phyloP scores from a whole-genome alignment of 2,797 vertebrate species.

The Otolemur crassicaudatus region DNA sequence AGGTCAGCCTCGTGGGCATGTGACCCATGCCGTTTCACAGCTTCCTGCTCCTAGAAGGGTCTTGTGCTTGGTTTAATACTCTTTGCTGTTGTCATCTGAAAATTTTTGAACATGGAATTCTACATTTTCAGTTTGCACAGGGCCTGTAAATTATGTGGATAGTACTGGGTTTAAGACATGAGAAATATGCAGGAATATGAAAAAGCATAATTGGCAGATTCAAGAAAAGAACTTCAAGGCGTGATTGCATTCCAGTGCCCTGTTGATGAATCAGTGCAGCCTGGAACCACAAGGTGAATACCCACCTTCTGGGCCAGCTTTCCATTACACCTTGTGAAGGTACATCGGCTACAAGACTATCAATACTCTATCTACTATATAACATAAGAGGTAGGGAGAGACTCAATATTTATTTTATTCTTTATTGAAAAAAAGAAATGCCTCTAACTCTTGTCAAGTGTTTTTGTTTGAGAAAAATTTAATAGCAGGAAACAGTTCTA shows the following conservation, averaged over 20 bases:
- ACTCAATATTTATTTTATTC: too few relatives aligned
- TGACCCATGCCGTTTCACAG: not conserved
- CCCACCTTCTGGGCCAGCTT: too few relatives aligned
- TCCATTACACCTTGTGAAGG: too few relatives aligned
- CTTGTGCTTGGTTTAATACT: not conserved
- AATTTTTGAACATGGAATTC: not conserved
- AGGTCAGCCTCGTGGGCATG: not conserved
- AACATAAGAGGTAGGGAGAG: too few relatives aligned
- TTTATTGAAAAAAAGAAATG: too few relatives aligned
- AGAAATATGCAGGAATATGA: not conserved
- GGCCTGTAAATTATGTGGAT: not conserved
- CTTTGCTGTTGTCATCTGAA: not conserved
- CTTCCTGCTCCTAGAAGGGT: not conserved
- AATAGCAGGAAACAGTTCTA: not conserved
- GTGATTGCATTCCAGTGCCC: not conserved
- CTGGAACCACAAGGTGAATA: not conserved
- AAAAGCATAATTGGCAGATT: not conserved
- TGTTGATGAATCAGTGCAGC: not conserved
- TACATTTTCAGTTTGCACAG: not conserved
- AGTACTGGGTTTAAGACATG: not conserved
- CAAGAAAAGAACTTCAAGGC: not conserved
- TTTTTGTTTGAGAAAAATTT: conserved; percentile 42
- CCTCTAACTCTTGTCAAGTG: not conserved
- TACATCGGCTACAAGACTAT: too few relatives aligned
- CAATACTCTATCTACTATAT: too few relatives aligned